Evolutionary conservation across 2,113 vertebrate species (phyloP), one percentile per base, ranked within the genome.

Genomic region (Nothoprocta perdicaria): DNA sequence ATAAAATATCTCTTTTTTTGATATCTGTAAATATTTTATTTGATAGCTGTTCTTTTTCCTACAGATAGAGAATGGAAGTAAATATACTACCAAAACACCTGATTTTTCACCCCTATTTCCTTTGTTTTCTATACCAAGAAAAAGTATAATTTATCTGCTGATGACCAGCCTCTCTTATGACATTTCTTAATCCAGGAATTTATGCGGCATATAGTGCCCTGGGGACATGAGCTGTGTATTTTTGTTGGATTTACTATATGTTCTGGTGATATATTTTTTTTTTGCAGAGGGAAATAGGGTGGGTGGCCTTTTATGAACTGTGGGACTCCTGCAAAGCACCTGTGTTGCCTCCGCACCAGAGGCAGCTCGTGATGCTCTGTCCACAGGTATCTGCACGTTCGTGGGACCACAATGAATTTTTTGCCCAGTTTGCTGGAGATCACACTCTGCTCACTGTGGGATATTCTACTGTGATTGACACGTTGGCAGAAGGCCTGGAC

Each of bases 341-440:
- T 5, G 2, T 15, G 14, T 81, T n/a, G 23, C 24, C 14, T 63
- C n/a, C 31, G 5, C 63, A 62, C 40, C 2, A 82, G 48, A 90
- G 74, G 86, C 67, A 82, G 60, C 68, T 26, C 22, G 13, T 50
- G 90, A 8, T 85, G 38, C 72, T 94, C 68, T 93, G 14, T 86
- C 63, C 62, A 27, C 81, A 99, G 99, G 99, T 99, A 82, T 99
- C 99, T 1, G 98, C 99, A 55, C 98, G 98, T 73, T 99, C 99
- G 41, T 99, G 99, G 99, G 99, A 99, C 97, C 99, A 99, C 97
- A 99, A 99, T 69, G 99, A 99, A 93, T 99, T 99, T 93, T 99
- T 99, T 90, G 99, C 99, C n/a, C 99, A 99, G 96, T 99, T 99
- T 97, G 98, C 99, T 93, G 99, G 99, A 93, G 99, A 99, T 93